Conservation (phyloP, 2,797 vertebrate genomes). For the Hoplostethus mediterraneus region DNA sequence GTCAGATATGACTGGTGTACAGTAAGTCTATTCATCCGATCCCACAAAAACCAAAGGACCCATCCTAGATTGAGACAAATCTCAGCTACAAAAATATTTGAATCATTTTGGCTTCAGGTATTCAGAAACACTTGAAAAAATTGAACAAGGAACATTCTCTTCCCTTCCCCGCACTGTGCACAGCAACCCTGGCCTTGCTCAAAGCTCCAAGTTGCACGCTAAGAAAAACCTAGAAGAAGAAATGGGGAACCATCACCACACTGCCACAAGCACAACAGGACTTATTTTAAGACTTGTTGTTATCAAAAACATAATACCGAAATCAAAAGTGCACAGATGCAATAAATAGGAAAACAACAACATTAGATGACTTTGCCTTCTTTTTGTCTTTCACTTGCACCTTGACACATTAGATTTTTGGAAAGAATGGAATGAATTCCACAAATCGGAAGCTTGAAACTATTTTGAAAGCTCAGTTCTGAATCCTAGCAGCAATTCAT, state of each 20-base stretch:
- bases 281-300: slow-evolving; percentile 5
- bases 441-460: too few species aligned
- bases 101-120: background rate
- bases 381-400: slow-evolving; percentile 3
- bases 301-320: background rate
- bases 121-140: slow-evolving; percentile 2
- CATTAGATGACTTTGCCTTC: too few species aligned
- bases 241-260: slow-evolving; percentile 14
- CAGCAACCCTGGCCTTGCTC: background rate
- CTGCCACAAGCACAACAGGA: slow-evolving; percentile 8
- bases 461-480: too few species aligned
- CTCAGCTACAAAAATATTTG: background rate
- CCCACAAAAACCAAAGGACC: background rate
- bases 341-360: too few species aligned
- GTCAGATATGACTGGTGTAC: background rate
- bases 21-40: background rate
- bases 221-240: slow-evolving; percentile 16
- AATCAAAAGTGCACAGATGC: background rate
- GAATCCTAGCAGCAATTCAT: too few species aligned
- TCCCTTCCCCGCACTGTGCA: background rate
- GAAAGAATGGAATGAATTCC: too few species aligned
- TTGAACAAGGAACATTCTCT: background rate
- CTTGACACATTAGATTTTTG: background rate
- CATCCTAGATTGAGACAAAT: background rate
- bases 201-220: slow-evolving; percentile 4